Evolutionary conservation across 1,140 invertebrate species (phyloP), one percentile per base, ranked within the genome.

Genomic region (Drosophila sulfurigaster): DNA sequence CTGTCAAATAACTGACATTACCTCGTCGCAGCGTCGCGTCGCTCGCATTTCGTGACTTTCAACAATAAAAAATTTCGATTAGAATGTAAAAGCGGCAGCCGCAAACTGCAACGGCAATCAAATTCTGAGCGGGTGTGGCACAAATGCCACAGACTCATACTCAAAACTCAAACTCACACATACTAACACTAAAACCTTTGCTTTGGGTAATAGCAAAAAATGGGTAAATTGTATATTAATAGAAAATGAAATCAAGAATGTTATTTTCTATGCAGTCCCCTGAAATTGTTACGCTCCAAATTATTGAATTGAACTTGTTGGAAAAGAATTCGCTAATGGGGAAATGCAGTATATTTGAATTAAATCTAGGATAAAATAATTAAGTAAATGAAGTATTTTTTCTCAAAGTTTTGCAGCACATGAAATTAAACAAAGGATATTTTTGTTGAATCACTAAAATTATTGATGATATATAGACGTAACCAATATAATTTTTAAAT

Each of bases 1-100:
- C 81, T 88, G 85, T 88, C 85, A 88, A 88, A 88, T 88, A 88
- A 88, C 85, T 88, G 85, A 90, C 85, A 88, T 88, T 88, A 88
- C 86, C 81, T 49, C 70, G 78, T 67, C 62, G 77, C 79, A 38
- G 32, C 52, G 32, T 57, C 67, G 68, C 73, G 80, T 69, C 78
- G 83, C 81, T 75, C 67, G 73, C 85, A 78, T 89, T 81, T 85
- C 85, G 85, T 88, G 85, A 88, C 85, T 88, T 69, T 68, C 49
- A 70, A 88, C 85, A 88, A 88, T 88, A 88, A 88, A 88, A 80
- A 88, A 74, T 89, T 88, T 88, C 85, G 85, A 88, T 88, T 88
- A 88, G 85, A 88, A 88, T 88, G 75, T 85, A 88, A 89, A 88
- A 89, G 69, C 81, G 79, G 82, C 78, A 77, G 72, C 80, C 73